Evolutionary conservation across 2,797 vertebrate genomes (phyloP).

Genomic region (Oryzias sinensis): DNA sequence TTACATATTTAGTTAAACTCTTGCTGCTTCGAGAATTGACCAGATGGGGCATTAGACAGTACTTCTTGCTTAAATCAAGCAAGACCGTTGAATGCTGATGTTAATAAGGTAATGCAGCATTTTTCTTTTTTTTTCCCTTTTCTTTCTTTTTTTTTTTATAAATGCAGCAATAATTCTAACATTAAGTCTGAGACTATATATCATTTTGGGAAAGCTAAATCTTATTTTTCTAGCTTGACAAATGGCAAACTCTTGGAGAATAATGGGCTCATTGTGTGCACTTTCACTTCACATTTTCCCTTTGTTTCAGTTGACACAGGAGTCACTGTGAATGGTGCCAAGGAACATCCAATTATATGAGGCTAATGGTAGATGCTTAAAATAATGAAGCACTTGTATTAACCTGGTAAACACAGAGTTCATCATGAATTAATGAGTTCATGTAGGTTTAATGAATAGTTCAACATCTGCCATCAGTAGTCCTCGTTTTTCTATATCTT

Average conservation of each 20-base stretch:
- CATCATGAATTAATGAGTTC: slow-evolving; percentile 58
- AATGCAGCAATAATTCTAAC: slow-evolving; percentile 63
- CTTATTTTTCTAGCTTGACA: slow-evolving; percentile 37
- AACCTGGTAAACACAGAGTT: slow-evolving; percentile 55
- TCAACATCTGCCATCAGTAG: slow-evolving; percentile 37
- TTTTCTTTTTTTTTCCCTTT: slow-evolving; percentile 29
- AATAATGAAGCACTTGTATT: slow-evolving; percentile 61
- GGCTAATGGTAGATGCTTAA: slow-evolving; percentile 65
- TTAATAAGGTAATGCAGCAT: slow-evolving; percentile 53
- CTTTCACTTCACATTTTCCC: slow-evolving; percentile 45
- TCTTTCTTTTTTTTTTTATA: slow-evolving; percentile 38
- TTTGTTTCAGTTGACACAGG: slow-evolving; percentile 58
- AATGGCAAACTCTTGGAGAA: slow-evolving; percentile 58
- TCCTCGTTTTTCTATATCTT: slow-evolving; percentile 43
- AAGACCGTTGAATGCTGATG: slow-evolving; percentile 27
- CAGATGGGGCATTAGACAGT: too few species aligned
- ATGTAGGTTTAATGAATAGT: slow-evolving; percentile 54
- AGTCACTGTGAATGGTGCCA: slow-evolving; percentile 49
- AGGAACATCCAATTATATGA: slow-evolving; percentile 64
- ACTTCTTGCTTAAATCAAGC: slow-evolving; percentile 18
- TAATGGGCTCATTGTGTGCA: slow-evolving; percentile 57
- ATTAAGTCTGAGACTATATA: slow-evolving; percentile 51
- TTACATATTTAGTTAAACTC: too few species aligned
- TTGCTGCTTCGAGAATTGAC: too few species aligned
- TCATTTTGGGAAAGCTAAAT: slow-evolving; percentile 50